These are phyloP conservation scores for Trachurus trachurus DNA, from an alignment of 2,797 vertebrate species.

Conservation along the genomic window DNA sequence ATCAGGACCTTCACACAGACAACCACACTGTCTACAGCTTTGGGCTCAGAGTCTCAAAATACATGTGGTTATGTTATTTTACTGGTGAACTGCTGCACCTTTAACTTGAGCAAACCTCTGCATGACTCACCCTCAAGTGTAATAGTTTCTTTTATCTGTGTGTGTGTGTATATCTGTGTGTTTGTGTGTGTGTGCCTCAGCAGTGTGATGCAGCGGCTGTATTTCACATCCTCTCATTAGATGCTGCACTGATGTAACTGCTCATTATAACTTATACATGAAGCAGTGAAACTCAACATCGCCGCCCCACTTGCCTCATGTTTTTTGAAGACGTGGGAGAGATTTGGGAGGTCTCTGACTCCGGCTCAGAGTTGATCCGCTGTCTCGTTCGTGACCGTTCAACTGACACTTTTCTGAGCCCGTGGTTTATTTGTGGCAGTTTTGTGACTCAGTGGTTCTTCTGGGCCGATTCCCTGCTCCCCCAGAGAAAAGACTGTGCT, in stretches of 20 bases:
- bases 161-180: not conserved
- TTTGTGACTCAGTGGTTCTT: constrained; percentile 7
- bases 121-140: constrained; percentile 15
- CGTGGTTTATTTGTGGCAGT: constrained; percentile 33
- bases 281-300: constrained; percentile 13
- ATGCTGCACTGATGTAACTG: constrained; percentile 45
- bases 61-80: not conserved
- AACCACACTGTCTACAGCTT: not conserved
- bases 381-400: constrained; percentile 15
- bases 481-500: not conserved
- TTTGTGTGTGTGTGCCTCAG: not conserved
- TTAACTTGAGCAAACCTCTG: not conserved
- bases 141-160: constrained; percentile 3
- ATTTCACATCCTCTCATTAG: constrained; percentile 42
- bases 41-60: not conserved
- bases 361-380: not conserved
- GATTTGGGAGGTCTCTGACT: constrained; percentile 24
- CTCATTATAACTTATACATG: constrained; percentile 43
- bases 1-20: not conserved
- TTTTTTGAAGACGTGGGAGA: constrained; percentile 13
- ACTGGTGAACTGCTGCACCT: not conserved
- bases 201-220: constrained; percentile 1
- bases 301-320: not conserved
- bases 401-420: constrained; percentile 6
- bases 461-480: not conserved